These are phyloP conservation scores for Netelia virgata DNA, from an alignment of 2,888 invertebrate species.

Conservation along the genomic window DNA sequence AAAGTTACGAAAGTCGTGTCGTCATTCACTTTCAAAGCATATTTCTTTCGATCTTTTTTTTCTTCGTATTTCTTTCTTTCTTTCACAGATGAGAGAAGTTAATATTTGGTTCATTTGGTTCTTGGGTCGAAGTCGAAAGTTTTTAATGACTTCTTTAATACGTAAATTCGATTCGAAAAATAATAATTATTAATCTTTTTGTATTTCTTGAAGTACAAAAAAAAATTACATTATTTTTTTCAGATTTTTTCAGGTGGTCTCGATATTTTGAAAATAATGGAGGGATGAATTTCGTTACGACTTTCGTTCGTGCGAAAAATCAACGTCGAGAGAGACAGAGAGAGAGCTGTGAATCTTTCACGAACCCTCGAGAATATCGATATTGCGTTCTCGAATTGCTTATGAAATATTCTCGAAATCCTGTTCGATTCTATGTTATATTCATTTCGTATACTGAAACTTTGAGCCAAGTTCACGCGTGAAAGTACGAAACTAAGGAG, in stretches of 20 bases:
- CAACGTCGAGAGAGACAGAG: background rate
- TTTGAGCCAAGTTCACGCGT: background rate
- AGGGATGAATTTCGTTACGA: background rate
- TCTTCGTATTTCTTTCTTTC: background rate
- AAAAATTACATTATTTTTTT: no score
- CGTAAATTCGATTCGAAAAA: background rate
- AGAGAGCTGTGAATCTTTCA: background rate
- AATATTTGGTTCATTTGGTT: background rate
- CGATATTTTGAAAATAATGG: background rate
- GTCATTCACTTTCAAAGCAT: constrained; percentile 42
- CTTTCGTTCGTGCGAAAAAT: background rate
- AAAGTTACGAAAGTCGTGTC: constrained; percentile 42
- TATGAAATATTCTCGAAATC: background rate
- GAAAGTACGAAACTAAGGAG: background rate
- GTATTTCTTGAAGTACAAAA: no score
- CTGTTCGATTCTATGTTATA: background rate
- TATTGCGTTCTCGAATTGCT: background rate
- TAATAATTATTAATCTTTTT: no score
- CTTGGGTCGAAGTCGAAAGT: constrained; percentile 1
- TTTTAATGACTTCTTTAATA: constrained; percentile 21
- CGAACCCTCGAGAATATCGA: background rate
- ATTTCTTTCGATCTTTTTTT: constrained; percentile 12
- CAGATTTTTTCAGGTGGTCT: background rate
- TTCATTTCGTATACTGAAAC: background rate
- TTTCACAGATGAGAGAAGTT: constrained; percentile 5